Conservation (phyloP, 2,113 vertebrate genomes). For the Oenanthe melanoleuca region DNA sequence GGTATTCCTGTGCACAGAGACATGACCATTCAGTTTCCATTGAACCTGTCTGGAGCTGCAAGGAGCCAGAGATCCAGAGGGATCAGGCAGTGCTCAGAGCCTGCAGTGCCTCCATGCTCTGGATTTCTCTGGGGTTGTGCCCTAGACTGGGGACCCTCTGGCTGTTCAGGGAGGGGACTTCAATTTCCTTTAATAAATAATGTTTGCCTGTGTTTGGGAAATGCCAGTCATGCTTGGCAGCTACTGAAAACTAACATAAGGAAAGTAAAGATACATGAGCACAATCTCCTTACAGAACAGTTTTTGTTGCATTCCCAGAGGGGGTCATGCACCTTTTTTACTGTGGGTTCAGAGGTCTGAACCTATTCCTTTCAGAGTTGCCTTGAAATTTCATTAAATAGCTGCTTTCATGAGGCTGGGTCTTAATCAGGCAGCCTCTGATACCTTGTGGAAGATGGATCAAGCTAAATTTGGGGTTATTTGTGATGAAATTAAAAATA, state of each 20-base stretch:
- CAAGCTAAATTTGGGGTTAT: constrained; percentile 18
- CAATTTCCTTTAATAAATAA: constrained; percentile 18
- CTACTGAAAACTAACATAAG: background rate
- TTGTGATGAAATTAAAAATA: constrained; percentile 57
- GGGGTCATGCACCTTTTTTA: background rate
- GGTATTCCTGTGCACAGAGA: background rate
- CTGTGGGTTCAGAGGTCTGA: background rate
- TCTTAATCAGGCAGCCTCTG: background rate
- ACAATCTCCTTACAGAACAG: background rate
- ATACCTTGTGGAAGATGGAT: constrained; percentile 4
- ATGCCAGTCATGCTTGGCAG: background rate
- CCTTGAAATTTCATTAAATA: constrained; percentile 6
- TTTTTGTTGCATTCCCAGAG: background rate
- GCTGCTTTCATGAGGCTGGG: background rate
- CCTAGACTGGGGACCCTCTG: background rate
- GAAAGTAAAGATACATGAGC: constrained; percentile 1
- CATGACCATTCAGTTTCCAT: background rate
- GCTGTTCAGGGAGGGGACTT: background rate
- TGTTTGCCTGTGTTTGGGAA: background rate
- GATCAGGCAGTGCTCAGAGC: background rate
- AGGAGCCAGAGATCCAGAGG: background rate
- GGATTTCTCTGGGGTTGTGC: background rate
- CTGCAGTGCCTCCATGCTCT: background rate
- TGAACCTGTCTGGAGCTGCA: background rate
- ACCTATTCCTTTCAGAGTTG: background rate